Evolutionary conservation across 2,888 invertebrate genomes (phyloP).

Genomic region (Alcis repandata): DNA sequence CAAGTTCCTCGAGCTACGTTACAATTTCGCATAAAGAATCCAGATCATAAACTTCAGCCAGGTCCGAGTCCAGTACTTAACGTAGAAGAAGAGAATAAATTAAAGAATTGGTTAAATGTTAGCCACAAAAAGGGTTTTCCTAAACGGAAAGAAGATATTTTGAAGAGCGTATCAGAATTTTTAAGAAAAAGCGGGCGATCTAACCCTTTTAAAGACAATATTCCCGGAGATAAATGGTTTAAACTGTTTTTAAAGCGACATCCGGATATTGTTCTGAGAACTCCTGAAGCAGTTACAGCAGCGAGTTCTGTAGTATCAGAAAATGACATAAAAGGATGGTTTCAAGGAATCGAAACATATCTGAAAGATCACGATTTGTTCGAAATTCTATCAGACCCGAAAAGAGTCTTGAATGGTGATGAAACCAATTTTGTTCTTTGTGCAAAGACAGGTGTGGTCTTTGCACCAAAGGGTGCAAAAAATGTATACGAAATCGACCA

Average conservation of each 20-base stretch:
- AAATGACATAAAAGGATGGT: slow-evolving; percentile 50
- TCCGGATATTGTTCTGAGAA: background rate
- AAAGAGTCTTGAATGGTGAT: slow-evolving; percentile 54
- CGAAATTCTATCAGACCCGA: slow-evolving; percentile 40
- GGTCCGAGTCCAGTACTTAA: background rate
- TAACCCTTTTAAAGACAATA: background rate
- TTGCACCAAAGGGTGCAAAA: slow-evolving; percentile 44
- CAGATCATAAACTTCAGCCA: background rate
- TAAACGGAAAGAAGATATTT: slow-evolving; percentile 1
- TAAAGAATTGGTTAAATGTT: background rate
- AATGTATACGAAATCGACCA: slow-evolving; percentile 66
- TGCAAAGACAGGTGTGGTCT: slow-evolving; percentile 47
- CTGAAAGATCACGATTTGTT: slow-evolving; percentile 21
- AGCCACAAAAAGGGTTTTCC: slow-evolving; percentile 5
- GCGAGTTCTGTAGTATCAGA: background rate
- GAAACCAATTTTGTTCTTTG: slow-evolving; percentile 54
- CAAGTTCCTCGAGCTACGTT: slow-evolving; percentile 7
- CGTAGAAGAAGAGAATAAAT: background rate
- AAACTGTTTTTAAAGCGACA: background rate
- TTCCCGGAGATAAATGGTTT: slow-evolving; percentile 1
- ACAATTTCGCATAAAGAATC: slow-evolving; percentile 7
- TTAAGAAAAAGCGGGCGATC: background rate
- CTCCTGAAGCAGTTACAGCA: background rate
- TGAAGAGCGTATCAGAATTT: background rate
- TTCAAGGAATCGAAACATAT: slow-evolving; percentile 29